Evolutionary conservation across 1,140 invertebrate genomes (phyloP), one percentile per base, ranked within the genome.

Genomic region (Drosophila tropicalis): DNA sequence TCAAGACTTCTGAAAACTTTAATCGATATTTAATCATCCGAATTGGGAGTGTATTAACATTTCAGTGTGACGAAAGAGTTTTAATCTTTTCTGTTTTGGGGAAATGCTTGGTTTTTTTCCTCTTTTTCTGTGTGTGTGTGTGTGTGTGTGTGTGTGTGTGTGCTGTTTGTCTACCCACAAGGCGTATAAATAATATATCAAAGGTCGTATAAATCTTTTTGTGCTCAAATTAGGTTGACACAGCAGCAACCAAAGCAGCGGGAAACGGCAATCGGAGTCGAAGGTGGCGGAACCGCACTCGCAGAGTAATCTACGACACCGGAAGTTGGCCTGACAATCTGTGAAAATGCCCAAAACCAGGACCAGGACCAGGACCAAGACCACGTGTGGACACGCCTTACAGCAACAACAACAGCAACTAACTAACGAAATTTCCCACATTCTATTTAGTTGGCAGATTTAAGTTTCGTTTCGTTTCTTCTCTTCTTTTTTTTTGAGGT

Each of bases 161-260:
- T 47, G 44, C 36, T 57, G 55, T 57, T 57, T 57, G 44, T 12
- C 44, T 57, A 12, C 29, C 76, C 84, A 67, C 74, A 81, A 79
- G 72, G 70, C 69, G 75, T 67, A 90, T 86, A 89, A 77, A 79
- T 63, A 67, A 68, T 77, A 79, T 91, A 90, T 84, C 76, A 85
- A 90, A 91, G 90, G 85, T 90, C 84, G 81, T 77, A 81, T 83
- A 79, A 81, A 81, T 76, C 81, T 90, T 72, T 41, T 62, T 17
- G 55, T 51, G 22, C 9, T 57, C 54, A 68, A 73, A 73, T 67
- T 77, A 77, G 70, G 74, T 60, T 66, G 62, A 51, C 41, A 61
- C 67, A 51, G 44, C 44, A 51, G 44, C 10, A 19, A 3, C 36
- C 34, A 36, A 39, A 57, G 22, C 55, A 29, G 25, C 15, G 3